phyloP scores from a whole-genome alignment of 1,140 invertebrate genomes.

The Tetragonula clypearis region DNA sequence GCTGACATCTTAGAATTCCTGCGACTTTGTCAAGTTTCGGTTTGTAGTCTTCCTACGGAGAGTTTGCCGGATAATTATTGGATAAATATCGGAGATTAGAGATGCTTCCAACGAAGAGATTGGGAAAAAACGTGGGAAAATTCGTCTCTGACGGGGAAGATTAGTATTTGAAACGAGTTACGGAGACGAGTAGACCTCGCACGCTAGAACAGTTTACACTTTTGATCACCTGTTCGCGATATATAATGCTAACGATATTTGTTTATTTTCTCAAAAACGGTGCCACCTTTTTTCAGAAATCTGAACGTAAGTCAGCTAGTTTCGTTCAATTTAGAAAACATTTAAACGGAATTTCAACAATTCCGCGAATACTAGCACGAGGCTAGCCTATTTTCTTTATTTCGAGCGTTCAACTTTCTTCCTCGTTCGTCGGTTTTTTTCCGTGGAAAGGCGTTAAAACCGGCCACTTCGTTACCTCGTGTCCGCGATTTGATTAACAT shows the following conservation, averaged over 20 bases:
- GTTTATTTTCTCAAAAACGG: background rate
- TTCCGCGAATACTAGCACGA: background rate
- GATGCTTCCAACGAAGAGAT: background rate
- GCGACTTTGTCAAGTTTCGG: background rate
- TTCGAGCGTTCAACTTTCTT: background rate
- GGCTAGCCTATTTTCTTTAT: background rate
- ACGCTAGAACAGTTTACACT: no score
- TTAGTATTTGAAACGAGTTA: background rate
- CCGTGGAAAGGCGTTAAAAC: background rate
- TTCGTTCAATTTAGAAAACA: background rate
- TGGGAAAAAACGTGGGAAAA: background rate
- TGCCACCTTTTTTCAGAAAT: no score
- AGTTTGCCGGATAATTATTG: background rate
- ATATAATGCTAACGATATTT: background rate
- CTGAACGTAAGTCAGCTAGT: no score
- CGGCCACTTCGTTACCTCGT: slow-evolving; percentile 31
- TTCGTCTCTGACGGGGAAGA: background rate
- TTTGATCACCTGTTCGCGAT: background rate
- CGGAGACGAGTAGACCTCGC: no score
- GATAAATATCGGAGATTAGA: background rate
- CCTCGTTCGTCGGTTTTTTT: slow-evolving; percentile 23
- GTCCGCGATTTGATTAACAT: slow-evolving; percentile 54
- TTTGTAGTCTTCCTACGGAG: background rate
- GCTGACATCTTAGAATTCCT: slow-evolving; percentile 4
- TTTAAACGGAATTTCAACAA: background rate